Evolutionary conservation across 2,113 vertebrate species (phyloP).

Genomic region (Laterallus jamaicensis): DNA sequence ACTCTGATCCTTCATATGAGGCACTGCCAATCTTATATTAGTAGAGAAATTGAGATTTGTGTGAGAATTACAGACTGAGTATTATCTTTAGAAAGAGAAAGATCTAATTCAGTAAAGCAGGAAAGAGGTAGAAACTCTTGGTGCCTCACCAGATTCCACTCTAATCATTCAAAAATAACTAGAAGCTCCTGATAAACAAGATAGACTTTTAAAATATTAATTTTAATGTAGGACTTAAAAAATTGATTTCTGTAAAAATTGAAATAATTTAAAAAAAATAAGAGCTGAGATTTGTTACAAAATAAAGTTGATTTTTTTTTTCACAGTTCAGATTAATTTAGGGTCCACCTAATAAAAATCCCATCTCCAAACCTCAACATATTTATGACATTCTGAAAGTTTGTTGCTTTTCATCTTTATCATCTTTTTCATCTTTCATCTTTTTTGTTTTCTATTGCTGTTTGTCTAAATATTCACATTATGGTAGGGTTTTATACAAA

Average conservation of each 20-base stretch:
- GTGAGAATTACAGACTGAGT: neutral
- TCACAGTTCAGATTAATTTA: neutral
- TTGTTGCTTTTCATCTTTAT: neutral
- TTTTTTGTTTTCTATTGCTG: neutral
- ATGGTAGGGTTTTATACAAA: neutral
- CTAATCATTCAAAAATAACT: neutral
- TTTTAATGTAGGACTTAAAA: neutral
- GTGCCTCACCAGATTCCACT: neutral
- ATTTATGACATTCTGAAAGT: neutral
- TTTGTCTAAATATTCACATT: neutral
- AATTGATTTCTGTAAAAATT: neutral
- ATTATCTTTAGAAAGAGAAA: neutral
- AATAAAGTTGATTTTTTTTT: neutral
- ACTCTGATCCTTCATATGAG: neutral
- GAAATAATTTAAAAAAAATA: neutral
- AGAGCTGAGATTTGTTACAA: neutral
- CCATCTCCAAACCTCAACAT: neutral
- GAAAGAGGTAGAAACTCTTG: neutral
- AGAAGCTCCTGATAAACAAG: neutral
- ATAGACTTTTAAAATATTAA: neutral
- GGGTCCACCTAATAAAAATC: neutral
- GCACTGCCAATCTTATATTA: neutral
- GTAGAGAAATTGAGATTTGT: neutral
- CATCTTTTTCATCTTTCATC: neutral
- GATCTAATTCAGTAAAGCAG: neutral